Conservation (phyloP, 1,140 invertebrate genomes). For the Scaptomyza pallida region DNA sequence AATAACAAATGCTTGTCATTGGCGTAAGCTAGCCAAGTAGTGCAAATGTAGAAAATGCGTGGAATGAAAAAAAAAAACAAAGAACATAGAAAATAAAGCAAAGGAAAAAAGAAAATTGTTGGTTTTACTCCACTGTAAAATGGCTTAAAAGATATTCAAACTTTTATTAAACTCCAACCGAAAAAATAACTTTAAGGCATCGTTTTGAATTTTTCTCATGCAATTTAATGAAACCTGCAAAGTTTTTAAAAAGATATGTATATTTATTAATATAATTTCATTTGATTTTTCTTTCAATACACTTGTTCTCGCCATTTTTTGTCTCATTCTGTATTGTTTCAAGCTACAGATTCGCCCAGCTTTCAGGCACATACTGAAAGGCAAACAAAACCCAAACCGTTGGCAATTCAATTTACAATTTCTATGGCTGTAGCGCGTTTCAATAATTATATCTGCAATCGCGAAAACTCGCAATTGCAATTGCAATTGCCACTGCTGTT, state of each 20-base stretch:
- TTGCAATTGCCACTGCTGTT: conserved; percentile 9
- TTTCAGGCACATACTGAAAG: neutral
- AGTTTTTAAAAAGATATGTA: conserved; percentile 6
- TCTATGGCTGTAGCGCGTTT: conserved; percentile 37
- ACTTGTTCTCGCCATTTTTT: neutral
- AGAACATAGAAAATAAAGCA: conserved; percentile 29
- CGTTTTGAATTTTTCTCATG: neutral
- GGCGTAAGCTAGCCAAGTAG: conserved; percentile 22
- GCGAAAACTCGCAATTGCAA: conserved; percentile 7
- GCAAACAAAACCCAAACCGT: conserved; percentile 6
- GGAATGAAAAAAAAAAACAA: conserved; percentile 5
- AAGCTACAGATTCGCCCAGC: neutral
- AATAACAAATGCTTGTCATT: conserved; percentile 47
- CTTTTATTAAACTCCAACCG: neutral
- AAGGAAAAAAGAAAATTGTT: conserved; percentile 1
- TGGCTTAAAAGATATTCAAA: neutral
- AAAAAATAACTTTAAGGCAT: neutral
- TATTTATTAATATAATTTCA: conserved; percentile 22
- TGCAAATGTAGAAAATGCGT: conserved; percentile 23
- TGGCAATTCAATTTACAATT: conserved; percentile 66
- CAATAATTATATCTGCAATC: conserved; percentile 54
- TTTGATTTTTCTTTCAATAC: neutral
- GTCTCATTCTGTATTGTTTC: too few relatives aligned
- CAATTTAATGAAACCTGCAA: neutral
- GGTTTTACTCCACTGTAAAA: neutral